A percentile compares a stretch with the other conserved stretches of the same genome.
Conservation (phyloP, 2,888 invertebrate genomes). For the Pseudolycoriella hygida region DNA sequence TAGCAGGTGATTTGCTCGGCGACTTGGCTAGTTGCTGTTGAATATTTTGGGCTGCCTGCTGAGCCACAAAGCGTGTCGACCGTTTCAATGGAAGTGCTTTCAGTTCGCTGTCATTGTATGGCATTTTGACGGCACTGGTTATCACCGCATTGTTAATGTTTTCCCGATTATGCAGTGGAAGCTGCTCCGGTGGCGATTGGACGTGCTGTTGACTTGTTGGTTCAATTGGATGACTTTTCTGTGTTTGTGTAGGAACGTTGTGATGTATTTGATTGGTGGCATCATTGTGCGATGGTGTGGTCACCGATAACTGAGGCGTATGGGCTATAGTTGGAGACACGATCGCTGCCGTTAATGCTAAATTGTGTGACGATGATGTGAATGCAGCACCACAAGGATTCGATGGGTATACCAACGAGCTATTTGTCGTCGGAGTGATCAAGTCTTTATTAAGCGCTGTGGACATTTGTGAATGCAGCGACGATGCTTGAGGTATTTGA, state of each 20-base stretch:
- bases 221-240: constrained; percentile 3
- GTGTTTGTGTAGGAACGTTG: constrained; percentile 3
- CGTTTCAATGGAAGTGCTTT: neutral
- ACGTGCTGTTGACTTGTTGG: neutral
- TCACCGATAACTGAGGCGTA: neutral
- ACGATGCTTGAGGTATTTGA: neutral
- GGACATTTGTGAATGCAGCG: neutral
- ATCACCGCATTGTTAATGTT: neutral
- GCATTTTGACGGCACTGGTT: neutral
- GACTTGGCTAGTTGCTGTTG: constrained; percentile 33
- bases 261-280: neutral
- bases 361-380: constrained; percentile 64
- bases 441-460: constrained; percentile 15
- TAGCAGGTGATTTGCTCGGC: constrained; percentile 48
- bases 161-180: neutral
- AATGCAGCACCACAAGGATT: constrained; percentile 53
- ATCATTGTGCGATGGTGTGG: neutral
- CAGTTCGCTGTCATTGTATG: neutral
- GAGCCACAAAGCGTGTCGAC: constrained; percentile 3
- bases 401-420: constrained; percentile 7
- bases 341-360: constrained; percentile 65
- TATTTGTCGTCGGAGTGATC: constrained; percentile 6
- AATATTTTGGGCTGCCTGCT: constrained; percentile 16
- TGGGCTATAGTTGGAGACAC: constrained; percentile 45
- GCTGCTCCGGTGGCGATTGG: neutral